These are phyloP conservation scores for Phengaris arion DNA, from an alignment of 2,888 invertebrate genomes.

Conservation along the genomic window DNA sequence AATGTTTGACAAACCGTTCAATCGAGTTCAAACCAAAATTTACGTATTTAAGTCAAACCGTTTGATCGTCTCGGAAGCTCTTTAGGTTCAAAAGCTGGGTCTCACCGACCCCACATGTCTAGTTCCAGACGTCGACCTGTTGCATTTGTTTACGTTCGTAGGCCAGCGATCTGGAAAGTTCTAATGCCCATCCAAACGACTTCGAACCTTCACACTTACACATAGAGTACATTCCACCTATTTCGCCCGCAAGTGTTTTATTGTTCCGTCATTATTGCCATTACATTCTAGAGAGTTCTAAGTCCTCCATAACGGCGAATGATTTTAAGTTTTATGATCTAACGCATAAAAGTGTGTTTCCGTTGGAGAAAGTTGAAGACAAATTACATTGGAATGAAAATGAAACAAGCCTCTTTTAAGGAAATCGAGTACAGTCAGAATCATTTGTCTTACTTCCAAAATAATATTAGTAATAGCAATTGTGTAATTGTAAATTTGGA, in stretches of 20 bases:
- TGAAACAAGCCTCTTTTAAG: conserved; percentile 20
- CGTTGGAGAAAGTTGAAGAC: not conserved
- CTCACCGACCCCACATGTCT: not conserved
- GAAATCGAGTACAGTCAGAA: conserved; percentile 28
- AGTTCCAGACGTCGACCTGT: conserved; percentile 46
- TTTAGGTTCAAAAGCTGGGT: not conserved
- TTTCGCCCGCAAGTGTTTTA: conserved; percentile 4
- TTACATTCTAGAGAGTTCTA: not conserved
- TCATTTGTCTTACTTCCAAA: not conserved
- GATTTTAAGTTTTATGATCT: not conserved
- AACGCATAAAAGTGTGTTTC: not conserved
- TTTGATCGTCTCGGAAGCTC: too few species aligned
- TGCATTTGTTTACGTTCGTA: conserved; percentile 63
- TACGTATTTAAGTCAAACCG: too few species aligned
- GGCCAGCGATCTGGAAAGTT: conserved; percentile 53
- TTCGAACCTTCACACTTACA: conserved; percentile 27
- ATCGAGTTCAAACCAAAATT: too few species aligned
- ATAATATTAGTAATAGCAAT: too few species aligned
- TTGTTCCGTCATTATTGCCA: conserved; percentile 26
- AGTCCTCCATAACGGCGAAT: not conserved
- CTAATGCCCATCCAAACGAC: conserved; percentile 33
- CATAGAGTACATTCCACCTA: conserved; percentile 33
- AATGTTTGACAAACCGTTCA: too few species aligned
- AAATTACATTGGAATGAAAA: conserved; percentile 12
- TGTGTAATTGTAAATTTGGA: too few species aligned